Evolutionary conservation across 2,113 vertebrate genomes (phyloP).

Genomic region (Caranx melampygus): DNA sequence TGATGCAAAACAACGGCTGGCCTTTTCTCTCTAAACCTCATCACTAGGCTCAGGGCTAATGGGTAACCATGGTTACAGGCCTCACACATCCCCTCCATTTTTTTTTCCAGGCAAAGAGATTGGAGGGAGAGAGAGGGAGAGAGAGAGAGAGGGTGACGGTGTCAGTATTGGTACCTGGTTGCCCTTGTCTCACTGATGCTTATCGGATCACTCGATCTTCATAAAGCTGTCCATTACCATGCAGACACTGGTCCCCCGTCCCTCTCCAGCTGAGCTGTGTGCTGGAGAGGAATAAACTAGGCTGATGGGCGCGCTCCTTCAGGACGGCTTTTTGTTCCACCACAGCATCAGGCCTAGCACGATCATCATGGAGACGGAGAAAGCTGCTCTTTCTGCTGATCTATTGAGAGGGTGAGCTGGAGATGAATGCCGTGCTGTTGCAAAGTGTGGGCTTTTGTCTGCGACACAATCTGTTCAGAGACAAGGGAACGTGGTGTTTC

Average conservation of each 20-base stretch:
- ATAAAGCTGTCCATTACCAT: conserved; percentile 72
- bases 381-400: conserved; percentile 8
- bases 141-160: conserved; percentile 19
- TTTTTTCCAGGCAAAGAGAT: conserved; percentile 34
- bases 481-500: neutral
- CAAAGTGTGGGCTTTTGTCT: conserved; percentile 36
- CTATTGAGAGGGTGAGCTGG: neutral
- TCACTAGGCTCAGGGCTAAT: conserved; percentile 72
- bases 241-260: conserved; percentile 47
- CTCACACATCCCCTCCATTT: conserved; percentile 68
- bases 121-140: conserved; percentile 24
- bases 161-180: conserved; percentile 65
- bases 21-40: conserved; percentile 76
- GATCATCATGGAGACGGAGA: neutral
- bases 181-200: conserved; percentile 72
- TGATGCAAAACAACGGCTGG: conserved; percentile 69
- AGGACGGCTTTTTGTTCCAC: conserved; percentile 51
- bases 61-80: conserved; percentile 80
- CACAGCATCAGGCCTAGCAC: neutral
- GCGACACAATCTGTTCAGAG: conserved; percentile 28
- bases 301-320: conserved; percentile 15
- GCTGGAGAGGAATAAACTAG: conserved; percentile 53
- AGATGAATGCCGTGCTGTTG: conserved; percentile 7
- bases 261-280: conserved; percentile 33
- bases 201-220: conserved; percentile 76